A percentile compares a stretch with the other conserved stretches of the same genome.
Conservation (phyloP, 2,113 vertebrate genomes). For the Epinephelus fuscoguttatus region DNA sequence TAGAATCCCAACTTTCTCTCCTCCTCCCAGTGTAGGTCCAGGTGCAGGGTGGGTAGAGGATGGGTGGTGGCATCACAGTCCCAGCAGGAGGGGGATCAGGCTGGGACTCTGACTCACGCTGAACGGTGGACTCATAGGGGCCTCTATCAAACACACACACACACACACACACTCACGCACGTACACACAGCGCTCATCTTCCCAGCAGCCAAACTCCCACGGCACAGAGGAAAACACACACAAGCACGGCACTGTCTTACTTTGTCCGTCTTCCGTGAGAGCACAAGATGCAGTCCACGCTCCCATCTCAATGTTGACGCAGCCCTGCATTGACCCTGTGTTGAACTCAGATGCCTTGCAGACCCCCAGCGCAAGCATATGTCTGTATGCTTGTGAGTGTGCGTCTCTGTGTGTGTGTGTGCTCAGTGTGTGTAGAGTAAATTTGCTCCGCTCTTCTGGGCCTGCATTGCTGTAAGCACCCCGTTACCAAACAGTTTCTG, state of each 20-base stretch:
- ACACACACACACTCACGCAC: slow-evolving; percentile 62
- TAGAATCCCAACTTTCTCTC: slow-evolving; percentile 63
- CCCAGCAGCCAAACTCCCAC: slow-evolving; percentile 73
- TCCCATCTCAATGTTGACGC: slow-evolving; percentile 42
- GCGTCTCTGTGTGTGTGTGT: slow-evolving; percentile 31
- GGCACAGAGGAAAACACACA: slow-evolving; percentile 62
- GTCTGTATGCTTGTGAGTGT: slow-evolving; percentile 37
- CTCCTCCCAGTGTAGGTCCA: slow-evolving; percentile 73
- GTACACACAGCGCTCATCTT: slow-evolving; percentile 57
- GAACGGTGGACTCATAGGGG: slow-evolving; percentile 71
- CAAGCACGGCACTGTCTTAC: slow-evolving; percentile 59
- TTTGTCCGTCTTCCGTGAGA: slow-evolving; percentile 53
- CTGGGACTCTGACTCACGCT: slow-evolving; percentile 80
- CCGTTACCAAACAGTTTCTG: slow-evolving; percentile 80
- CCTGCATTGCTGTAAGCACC: slow-evolving; percentile 66
- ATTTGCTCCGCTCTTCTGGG: slow-evolving; percentile 76
- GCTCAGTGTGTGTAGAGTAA: slow-evolving; percentile 67
- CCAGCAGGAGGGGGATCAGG: slow-evolving; percentile 79
- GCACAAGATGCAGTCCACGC: slow-evolving; percentile 46
- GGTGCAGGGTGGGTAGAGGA: slow-evolving; percentile 84
- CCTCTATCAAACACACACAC: slow-evolving; percentile 68
- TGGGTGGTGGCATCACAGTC: slow-evolving; percentile 84
- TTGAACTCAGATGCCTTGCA: slow-evolving; percentile 72
- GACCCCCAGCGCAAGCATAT: slow-evolving; percentile 40
- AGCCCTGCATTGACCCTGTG: slow-evolving; percentile 59